These are phyloP conservation scores for Monochamus saltuarius DNA, from an alignment of 1,140 invertebrate species.

Conservation along the genomic window DNA sequence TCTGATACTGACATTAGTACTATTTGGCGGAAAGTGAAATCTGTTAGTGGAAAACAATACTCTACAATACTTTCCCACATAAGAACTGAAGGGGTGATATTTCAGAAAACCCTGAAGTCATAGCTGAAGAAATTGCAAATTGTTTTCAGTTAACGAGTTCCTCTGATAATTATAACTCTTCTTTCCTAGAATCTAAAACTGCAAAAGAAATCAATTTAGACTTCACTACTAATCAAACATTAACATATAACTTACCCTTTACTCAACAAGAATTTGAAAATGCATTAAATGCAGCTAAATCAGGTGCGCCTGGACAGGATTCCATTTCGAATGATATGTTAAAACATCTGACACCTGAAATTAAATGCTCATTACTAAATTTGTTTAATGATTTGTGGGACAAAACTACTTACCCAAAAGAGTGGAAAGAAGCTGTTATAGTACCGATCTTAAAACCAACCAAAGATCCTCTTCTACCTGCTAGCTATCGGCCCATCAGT, in stretches of 20 bases:
- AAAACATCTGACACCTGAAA: no score
- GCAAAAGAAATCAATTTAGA: no score
- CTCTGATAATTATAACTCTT: background rate
- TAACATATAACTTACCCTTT: no score
- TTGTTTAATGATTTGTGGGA: background rate
- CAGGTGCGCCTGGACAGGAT: no score
- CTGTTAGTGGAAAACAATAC: background rate
- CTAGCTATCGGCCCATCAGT: slow-evolving; percentile 23
- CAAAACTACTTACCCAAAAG: background rate
- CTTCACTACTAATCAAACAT: no score
- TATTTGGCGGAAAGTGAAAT: slow-evolving; percentile 1
- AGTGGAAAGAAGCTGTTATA: slow-evolving; percentile 2
- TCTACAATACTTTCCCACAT: background rate
- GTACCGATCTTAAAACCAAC: slow-evolving; percentile 6
- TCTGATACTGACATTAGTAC: background rate
- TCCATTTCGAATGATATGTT: no score
- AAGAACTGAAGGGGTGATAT: background rate
- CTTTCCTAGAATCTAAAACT: no score
- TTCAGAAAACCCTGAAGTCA: background rate
- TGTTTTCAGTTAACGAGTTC: background rate
- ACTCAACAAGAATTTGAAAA: no score
- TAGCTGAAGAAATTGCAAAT: background rate
- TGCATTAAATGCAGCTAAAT: no score
- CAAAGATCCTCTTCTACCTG: background rate
- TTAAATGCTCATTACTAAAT: no score